Evolutionary conservation across 2,797 vertebrate species (phyloP).

Genomic region (Pangasius mekongensis): DNA sequence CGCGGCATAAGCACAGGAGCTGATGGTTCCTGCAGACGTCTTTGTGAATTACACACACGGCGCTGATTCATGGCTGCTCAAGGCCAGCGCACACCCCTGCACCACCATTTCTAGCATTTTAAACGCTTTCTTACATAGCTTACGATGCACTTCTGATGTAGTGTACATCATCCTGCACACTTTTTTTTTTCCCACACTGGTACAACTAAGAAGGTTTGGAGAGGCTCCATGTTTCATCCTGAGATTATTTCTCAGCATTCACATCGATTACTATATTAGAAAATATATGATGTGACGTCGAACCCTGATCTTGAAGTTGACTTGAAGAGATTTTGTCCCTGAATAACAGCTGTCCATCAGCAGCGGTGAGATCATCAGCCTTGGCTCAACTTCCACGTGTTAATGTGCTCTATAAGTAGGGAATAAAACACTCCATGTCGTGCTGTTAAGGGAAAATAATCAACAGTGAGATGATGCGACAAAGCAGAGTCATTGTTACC

Average conservation of each 20-base stretch:
- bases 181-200: neutral
- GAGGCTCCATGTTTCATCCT: neutral
- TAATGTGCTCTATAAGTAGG: too few relatives aligned
- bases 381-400: neutral
- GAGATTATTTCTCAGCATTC: neutral
- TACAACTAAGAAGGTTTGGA: too few relatives aligned
- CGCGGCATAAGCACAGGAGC: slow-evolving; percentile 13
- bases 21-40: slow-evolving; percentile 16
- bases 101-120: neutral
- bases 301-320: too few relatives aligned
- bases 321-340: too few relatives aligned
- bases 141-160: neutral
- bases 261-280: too few relatives aligned
- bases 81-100: neutral
- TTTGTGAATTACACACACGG: slow-evolving; percentile 30
- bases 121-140: neutral
- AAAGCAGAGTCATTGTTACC: neutral
- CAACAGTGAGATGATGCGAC: neutral
- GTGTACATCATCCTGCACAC: neutral
- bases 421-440: neutral
- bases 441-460: neutral
- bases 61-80: slow-evolving; percentile 4
- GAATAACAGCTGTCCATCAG: neutral
- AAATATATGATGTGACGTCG: too few relatives aligned
- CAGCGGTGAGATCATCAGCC: neutral